Evolutionary conservation across 2,113 vertebrate genomes (phyloP), one percentile per base, ranked within the genome.

Genomic region (Shinisaurus crocodilurus): DNA sequence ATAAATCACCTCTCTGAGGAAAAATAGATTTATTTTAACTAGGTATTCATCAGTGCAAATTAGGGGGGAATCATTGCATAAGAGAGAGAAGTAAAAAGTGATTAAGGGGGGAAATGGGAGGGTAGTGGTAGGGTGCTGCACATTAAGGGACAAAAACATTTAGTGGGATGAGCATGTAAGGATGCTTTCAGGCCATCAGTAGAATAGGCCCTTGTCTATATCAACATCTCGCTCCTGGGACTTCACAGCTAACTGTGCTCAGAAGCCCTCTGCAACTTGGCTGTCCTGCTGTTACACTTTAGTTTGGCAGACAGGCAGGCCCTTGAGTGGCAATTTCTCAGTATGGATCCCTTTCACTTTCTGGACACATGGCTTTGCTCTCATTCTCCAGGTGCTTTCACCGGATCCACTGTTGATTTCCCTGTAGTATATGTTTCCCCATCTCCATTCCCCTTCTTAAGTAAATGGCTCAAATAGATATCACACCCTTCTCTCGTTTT

Each of bases 1-100:
- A 85, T 89, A n/a, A n/a, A n/a, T 92, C n/a, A 0, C 91, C 87
- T 37, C 63, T 92, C 94, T 91, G 91, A 93, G 23, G 77, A 6
- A 27, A 95, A 95, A 91, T 85, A 95, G 86, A 87, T 96, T 96
- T 95, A 76, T 43, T 77, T 94, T 96, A 96, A 90, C 86, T 90
- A 82, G 67, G 63, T 93, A 93, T 92, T 93, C 86, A 91, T 95
- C 86, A 89, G 57, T 82, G 89, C 27, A 94, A 94, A 95, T 96
- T 94, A 93, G 32, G 82, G 48, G 82, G n/a, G 20, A 90, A 84
- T 85, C 45, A 91, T 76, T 93, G 50, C 3, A 60, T 16, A 6
- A 65, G 43, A 75, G 83, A 90, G 81, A 89, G 0, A 94, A 94
- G 89, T 90, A 4, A 93, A 86, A 93, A 92, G 93, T 87, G 69